Evolutionary conservation across 2,113 vertebrate species (phyloP).

Genomic region (Girardinichthys multiradiatus): DNA sequence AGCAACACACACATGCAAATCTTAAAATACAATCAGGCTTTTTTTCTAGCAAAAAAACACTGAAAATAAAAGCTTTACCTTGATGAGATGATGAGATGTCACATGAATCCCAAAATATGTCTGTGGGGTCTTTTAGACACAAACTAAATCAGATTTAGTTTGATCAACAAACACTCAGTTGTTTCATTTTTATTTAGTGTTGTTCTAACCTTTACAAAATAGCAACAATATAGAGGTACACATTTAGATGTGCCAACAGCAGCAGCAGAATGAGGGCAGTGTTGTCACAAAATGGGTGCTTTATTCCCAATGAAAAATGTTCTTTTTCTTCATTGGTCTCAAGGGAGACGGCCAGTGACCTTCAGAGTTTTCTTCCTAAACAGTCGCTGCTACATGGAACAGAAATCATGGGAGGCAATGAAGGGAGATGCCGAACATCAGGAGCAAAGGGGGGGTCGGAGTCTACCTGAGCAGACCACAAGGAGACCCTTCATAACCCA

Average conservation of each 20-base stretch:
- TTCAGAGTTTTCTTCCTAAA: slow-evolving; percentile 57
- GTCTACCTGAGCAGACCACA: slow-evolving; percentile 69
- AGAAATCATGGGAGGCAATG: slow-evolving; percentile 42
- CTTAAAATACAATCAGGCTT: slow-evolving; percentile 35
- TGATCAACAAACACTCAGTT: slow-evolving; percentile 15
- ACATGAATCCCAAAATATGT: slow-evolving; percentile 11
- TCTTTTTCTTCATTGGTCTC: slow-evolving; percentile 73
- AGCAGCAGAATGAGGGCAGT: slow-evolving; percentile 73
- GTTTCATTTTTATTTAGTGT: slow-evolving; percentile 22
- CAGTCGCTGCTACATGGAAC: slow-evolving; percentile 35
- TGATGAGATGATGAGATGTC: slow-evolving; percentile 23
- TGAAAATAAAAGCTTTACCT: slow-evolving; percentile 15
- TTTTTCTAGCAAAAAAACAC: slow-evolving; percentile 8
- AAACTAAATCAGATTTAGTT: slow-evolving; percentile 14
- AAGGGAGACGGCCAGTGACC: slow-evolving; percentile 67
- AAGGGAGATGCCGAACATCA: slow-evolving; percentile 53
- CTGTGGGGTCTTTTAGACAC: not conserved
- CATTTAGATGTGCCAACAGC: slow-evolving; percentile 25
- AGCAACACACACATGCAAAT: slow-evolving; percentile 31
- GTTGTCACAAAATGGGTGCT: slow-evolving; percentile 78
- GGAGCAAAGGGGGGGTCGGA: slow-evolving; percentile 66
- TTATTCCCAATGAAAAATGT: slow-evolving; percentile 78
- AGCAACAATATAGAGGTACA: slow-evolving; percentile 68
- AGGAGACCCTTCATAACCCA: slow-evolving; percentile 68
- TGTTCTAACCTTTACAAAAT: slow-evolving; percentile 62